Evolutionary conservation across 2,797 vertebrate species (phyloP).

Genomic region (Nannoperca australis): DNA sequence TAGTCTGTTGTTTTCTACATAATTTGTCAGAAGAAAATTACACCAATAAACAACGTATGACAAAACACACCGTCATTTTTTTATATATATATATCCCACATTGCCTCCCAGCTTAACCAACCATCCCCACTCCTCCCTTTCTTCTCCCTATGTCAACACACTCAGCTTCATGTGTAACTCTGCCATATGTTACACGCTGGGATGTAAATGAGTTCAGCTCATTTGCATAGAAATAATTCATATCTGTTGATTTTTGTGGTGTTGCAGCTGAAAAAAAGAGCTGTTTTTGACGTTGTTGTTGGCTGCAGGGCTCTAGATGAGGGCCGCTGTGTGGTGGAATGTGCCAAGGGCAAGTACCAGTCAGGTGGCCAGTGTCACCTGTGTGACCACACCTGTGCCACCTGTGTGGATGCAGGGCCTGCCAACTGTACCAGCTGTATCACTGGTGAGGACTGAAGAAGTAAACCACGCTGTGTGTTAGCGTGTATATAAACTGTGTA

Average conservation of each 20-base stretch:
- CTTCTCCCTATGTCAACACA: conserved; percentile 32
- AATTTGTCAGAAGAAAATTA: neutral
- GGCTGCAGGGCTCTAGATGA: conserved; percentile 87
- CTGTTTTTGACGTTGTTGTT: conserved; percentile 9
- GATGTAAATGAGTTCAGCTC: conserved; percentile 39
- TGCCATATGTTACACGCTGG: conserved; percentile 45
- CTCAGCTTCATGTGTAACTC: conserved; percentile 42
- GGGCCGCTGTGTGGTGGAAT: conserved; percentile 85
- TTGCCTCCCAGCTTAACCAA: conserved; percentile 18
- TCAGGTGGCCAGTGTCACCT: conserved; percentile 87
- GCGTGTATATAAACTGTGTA: neutral
- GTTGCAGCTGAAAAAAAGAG: neutral
- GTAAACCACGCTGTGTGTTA: neutral
- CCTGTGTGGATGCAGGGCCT: conserved; percentile 87
- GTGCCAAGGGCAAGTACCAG: conserved; percentile 87
- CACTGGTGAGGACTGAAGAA: conserved; percentile 83
- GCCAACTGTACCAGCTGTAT: conserved; percentile 90
- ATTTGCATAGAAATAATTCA: conserved; percentile 41
- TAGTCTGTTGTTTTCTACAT: neutral
- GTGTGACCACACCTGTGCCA: conserved; percentile 92
- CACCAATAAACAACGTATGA: neutral
- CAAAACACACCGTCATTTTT: neutral
- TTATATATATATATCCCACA: neutral
- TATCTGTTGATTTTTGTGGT: conserved; percentile 22
- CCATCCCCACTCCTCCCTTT: neutral